phyloP scores from a whole-genome alignment of 2,797 vertebrate species.

The Clarias pachynema region DNA sequence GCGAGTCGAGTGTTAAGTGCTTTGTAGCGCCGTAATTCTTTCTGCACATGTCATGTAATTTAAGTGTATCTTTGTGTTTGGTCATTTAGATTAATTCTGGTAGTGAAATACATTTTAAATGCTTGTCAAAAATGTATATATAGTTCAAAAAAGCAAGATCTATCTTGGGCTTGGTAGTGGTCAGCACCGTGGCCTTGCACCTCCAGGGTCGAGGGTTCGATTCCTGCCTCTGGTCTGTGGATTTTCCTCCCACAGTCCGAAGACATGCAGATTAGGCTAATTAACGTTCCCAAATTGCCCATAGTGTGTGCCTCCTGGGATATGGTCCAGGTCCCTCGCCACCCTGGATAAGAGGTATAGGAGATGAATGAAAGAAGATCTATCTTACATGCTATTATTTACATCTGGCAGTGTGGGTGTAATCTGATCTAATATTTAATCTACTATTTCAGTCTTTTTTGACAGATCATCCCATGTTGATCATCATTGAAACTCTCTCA shows the following conservation, averaged over 20 bases:
- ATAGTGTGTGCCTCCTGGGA: too few relatives aligned
- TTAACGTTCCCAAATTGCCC: too few relatives aligned
- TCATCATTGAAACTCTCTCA: not conserved
- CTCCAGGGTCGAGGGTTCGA: too few relatives aligned
- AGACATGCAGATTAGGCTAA: too few relatives aligned
- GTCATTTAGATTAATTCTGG: slow-evolving; percentile 30
- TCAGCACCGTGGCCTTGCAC: too few relatives aligned
- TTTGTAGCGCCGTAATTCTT: slow-evolving; percentile 42
- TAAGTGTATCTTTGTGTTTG: slow-evolving; percentile 28
- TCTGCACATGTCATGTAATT: slow-evolving; percentile 33
- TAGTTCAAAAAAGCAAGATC: not conserved
- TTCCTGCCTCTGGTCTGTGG: too few relatives aligned
- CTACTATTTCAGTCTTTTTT: not conserved
- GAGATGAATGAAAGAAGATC: too few relatives aligned
- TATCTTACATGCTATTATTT: not conserved
- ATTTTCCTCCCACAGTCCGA: too few relatives aligned
- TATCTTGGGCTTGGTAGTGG: not conserved
- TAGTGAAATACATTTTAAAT: slow-evolving; percentile 27
- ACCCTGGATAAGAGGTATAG: too few relatives aligned
- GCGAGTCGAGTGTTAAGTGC: slow-evolving; percentile 54
- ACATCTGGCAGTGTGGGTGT: not conserved
- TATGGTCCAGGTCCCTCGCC: too few relatives aligned
- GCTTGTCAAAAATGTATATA: slow-evolving; percentile 17
- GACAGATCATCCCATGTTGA: not conserved
- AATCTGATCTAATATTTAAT: not conserved